These are phyloP conservation scores for Tilapia sparmanii DNA, from an alignment of 2,113 vertebrate species.

Conservation along the genomic window DNA sequence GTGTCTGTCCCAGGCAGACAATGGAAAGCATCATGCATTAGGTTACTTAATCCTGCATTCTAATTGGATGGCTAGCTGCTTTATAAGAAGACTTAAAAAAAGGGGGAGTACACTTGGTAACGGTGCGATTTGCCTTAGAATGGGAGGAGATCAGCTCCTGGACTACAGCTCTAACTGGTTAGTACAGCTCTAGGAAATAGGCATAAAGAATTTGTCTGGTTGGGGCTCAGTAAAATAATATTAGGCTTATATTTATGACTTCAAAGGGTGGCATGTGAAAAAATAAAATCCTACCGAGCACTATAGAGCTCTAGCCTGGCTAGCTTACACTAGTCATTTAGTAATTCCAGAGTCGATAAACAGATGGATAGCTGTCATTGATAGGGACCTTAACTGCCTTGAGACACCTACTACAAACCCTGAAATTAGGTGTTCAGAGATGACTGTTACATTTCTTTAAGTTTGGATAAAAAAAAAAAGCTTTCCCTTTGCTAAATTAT, in stretches of 20 bases:
- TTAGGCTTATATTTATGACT: slow-evolving; percentile 51
- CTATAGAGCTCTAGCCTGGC: slow-evolving; percentile 1
- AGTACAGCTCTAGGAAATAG: slow-evolving; percentile 38
- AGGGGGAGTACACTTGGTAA: slow-evolving; percentile 21
- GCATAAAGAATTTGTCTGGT: slow-evolving; percentile 42
- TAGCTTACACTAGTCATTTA: slow-evolving; percentile 38
- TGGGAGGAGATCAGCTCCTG: slow-evolving; percentile 31
- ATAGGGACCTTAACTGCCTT: slow-evolving; percentile 36
- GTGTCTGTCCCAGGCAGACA: slow-evolving; percentile 26
- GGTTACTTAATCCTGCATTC: slow-evolving; percentile 20
- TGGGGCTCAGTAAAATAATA: slow-evolving; percentile 52
- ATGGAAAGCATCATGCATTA: slow-evolving; percentile 12
- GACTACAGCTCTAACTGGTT: slow-evolving; percentile 37
- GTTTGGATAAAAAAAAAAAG: slow-evolving; percentile 45
- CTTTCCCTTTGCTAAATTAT: slow-evolving; percentile 66
- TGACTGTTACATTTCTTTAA: slow-evolving; percentile 59
- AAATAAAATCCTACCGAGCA: neutral
- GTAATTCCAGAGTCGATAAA: slow-evolving; percentile 56
- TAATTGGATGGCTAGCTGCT: slow-evolving; percentile 39
- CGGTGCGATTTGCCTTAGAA: neutral
- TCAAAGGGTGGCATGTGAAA: slow-evolving; percentile 39
- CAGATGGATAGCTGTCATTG: slow-evolving; percentile 49
- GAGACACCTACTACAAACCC: slow-evolving; percentile 22
- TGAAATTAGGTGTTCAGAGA: slow-evolving; percentile 47
- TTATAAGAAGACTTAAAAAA: slow-evolving; percentile 23